Evolutionary conservation across 2,113 vertebrate genomes (phyloP).

Genomic region (Tupaia chinensis): DNA sequence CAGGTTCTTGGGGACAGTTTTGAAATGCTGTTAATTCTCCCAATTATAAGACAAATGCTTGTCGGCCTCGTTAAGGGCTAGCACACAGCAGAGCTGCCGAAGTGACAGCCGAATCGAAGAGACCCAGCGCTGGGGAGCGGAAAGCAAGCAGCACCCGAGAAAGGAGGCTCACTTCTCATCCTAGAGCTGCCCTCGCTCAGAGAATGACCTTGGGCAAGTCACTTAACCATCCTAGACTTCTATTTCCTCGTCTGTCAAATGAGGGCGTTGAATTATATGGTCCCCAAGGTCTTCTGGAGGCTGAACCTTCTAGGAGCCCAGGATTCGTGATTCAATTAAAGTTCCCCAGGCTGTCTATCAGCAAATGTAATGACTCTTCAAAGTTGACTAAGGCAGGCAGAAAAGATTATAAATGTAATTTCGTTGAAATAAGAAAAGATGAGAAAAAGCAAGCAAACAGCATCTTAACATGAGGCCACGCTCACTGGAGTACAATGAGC

Average conservation of each 20-base stretch:
- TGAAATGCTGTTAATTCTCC: slow-evolving; percentile 30
- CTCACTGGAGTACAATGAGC: slow-evolving; percentile 41
- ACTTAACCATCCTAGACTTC: slow-evolving; percentile 55
- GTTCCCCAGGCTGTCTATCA: slow-evolving; percentile 73
- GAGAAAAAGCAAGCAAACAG: slow-evolving; percentile 62
- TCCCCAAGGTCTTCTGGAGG: slow-evolving; percentile 56
- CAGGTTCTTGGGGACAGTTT: slow-evolving; percentile 35
- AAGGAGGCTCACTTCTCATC: not conserved
- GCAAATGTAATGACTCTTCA: slow-evolving; percentile 79
- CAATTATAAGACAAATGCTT: slow-evolving; percentile 13
- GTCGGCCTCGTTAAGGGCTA: not conserved
- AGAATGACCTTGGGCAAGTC: slow-evolving; percentile 75
- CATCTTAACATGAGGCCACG: slow-evolving; percentile 30
- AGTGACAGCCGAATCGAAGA: slow-evolving; percentile 17
- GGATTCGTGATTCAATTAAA: slow-evolving; percentile 78
- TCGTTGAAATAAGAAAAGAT: slow-evolving; percentile 68
- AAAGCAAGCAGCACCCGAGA: rapidly evolving
- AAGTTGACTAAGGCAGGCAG: slow-evolving; percentile 77
- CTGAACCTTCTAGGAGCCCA: slow-evolving; percentile 65
- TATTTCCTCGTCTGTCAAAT: slow-evolving; percentile 53
- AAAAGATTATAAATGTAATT: slow-evolving; percentile 64
- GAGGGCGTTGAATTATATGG: slow-evolving; percentile 65
- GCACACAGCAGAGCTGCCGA: not conserved
- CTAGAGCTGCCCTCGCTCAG: slow-evolving; percentile 41
- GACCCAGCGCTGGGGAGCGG: rapidly evolving